Evolutionary conservation across 2,888 invertebrate species (phyloP), one percentile per base, ranked within the genome.

Genomic region (Euphydryas editha): DNA sequence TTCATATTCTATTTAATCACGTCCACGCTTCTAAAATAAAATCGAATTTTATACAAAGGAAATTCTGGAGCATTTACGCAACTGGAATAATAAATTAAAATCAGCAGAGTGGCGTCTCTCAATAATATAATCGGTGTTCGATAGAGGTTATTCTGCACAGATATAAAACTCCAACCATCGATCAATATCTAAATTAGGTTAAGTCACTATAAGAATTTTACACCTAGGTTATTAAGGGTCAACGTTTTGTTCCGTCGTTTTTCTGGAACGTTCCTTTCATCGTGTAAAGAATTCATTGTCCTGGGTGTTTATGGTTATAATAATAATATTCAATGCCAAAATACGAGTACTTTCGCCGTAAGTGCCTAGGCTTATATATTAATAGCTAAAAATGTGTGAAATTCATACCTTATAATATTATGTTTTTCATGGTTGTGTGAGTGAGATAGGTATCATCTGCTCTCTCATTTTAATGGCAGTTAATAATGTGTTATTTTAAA

Each of bases 321-420:
- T 46, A 57, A 46, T 4, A 42, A 69, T 65, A 72, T 62, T 39
- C 76, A 75, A 83, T 82, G 85, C 85, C 84, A 86, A 87, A 81
- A 82, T 76, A 79, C 81, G 78, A 81, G 82, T 77, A 80, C 80
- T 78, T 86, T 84, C 82, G 82, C 88, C 88, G 81, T 84, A 87
- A 87, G 89, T 90, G 89, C 90, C 90, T 90, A 86, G 86, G 85
- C 82, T 87, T 84, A 73, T n/a, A n/a, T 64, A 75, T 73, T 75
- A 71, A 73, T 62, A 65, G 61, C 44, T 62, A 49, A 64, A 42
- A 51, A 36, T 62, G 37, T 39, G 21, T 62, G 37, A 54, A 54
- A 18, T 46, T 18, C 56, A 46, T 57, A 21, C 49, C 30, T 37
- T 42, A 46, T 51, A 44, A 64, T 56, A 37, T 56, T 17, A 60